phyloP scores from a whole-genome alignment of 53 echinoderm and acorn worm species.

The Astropecten irregularis region DNA sequence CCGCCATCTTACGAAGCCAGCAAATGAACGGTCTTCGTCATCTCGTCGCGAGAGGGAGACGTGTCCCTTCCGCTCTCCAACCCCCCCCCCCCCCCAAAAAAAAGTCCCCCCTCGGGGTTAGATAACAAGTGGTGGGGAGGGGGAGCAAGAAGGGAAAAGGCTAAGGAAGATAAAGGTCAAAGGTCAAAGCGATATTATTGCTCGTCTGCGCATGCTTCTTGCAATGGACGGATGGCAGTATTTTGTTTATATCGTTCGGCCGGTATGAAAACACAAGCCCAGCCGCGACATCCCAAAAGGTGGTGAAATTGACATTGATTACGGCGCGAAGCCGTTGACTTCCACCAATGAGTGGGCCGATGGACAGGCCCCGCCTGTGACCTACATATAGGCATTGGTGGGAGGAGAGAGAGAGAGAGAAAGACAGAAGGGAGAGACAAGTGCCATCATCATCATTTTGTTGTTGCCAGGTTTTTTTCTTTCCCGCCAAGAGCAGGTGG shows the following conservation, averaged over 20 bases:
- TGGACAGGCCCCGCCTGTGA: too few relatives aligned
- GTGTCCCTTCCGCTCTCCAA: neutral
- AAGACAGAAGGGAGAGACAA: too few relatives aligned
- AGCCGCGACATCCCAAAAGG: constrained; percentile 10
- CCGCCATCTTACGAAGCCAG: too few relatives aligned
- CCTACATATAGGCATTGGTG: too few relatives aligned
- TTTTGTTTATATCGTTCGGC: too few relatives aligned
- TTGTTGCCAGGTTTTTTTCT: neutral
- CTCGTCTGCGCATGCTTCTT: too few relatives aligned
- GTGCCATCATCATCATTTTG: too few relatives aligned
- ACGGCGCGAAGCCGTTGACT: constrained; percentile 16
- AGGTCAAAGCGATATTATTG: constrained; percentile 46
- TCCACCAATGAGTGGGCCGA: constrained; percentile 25
- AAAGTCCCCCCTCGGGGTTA: neutral
- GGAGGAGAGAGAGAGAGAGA: too few relatives aligned
- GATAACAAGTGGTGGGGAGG: neutral
- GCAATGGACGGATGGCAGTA: too few relatives aligned
- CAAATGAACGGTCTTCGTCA: neutral
- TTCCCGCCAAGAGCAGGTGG: neutral
- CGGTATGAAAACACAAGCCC: constrained; percentile 33
- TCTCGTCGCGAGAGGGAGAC: neutral
- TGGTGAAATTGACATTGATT: constrained; percentile 30
- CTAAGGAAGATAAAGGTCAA: too few relatives aligned
- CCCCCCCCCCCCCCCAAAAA: neutral
- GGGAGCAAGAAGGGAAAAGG: too few relatives aligned